Evolutionary conservation across 2,113 vertebrate species (phyloP).

Genomic region (Aspidoscelis tigris): DNA sequence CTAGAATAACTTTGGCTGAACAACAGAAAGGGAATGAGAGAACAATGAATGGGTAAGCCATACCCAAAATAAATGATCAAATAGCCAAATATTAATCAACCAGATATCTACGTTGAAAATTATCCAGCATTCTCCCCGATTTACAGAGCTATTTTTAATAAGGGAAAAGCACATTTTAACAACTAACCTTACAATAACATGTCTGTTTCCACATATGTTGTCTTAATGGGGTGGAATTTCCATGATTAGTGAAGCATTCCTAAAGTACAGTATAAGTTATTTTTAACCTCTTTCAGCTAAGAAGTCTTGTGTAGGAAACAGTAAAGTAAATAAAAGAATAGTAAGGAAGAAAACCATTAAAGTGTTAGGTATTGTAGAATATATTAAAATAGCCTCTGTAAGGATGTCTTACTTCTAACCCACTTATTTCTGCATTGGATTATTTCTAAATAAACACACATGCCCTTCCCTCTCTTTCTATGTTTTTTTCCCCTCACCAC

Average conservation of each 20-base stretch:
- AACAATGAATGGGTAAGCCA: slow-evolving; percentile 66
- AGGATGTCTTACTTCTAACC: background rate
- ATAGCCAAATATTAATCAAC: slow-evolving; percentile 66
- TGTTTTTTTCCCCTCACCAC: background rate
- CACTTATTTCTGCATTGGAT: background rate
- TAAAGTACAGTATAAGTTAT: slow-evolving; percentile 30
- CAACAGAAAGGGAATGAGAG: slow-evolving; percentile 55
- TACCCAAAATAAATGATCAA: slow-evolving; percentile 63
- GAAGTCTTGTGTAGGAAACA: slow-evolving; percentile 1
- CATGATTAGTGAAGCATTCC: slow-evolving; percentile 51
- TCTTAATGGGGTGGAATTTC: slow-evolving; percentile 27
- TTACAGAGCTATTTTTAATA: slow-evolving; percentile 52
- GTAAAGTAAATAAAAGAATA: slow-evolving; percentile 32
- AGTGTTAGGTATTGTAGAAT: slow-evolving; percentile 2
- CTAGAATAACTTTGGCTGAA: slow-evolving; percentile 55
- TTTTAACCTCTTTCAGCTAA: slow-evolving; percentile 54
- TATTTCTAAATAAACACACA: background rate
- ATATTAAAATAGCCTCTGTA: background rate
- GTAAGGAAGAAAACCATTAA: background rate
- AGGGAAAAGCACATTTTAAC: slow-evolving; percentile 12
- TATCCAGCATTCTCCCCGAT: slow-evolving; percentile 54
- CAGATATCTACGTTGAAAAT: slow-evolving; percentile 61
- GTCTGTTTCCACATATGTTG: slow-evolving; percentile 3
- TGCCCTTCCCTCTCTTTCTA: background rate
- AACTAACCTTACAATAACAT: slow-evolving; percentile 37